phyloP scores from a whole-genome alignment of 1,140 invertebrate genomes.

The Nebria ingens region DNA sequence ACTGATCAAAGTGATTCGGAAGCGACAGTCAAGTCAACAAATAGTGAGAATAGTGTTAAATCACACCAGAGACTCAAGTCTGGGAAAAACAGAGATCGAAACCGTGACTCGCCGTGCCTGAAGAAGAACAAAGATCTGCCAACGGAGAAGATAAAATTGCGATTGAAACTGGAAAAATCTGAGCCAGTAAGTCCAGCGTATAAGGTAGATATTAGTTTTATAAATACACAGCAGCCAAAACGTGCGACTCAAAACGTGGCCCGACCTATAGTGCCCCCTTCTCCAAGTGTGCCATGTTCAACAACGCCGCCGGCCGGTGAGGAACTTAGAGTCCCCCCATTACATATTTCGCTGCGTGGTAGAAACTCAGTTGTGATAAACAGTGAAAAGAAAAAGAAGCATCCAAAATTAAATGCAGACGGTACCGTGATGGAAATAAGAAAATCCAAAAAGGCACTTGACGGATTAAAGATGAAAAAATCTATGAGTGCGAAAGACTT shows the following conservation, averaged over 20 bases:
- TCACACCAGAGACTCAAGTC: conserved; percentile 36
- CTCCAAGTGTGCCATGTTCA: conserved; percentile 15
- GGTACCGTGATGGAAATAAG: conserved; percentile 22
- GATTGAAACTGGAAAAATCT: conserved; percentile 71
- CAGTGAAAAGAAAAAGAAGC: conserved; percentile 60
- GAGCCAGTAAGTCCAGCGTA: conserved; percentile 66
- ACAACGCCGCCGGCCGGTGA: conserved; percentile 38
- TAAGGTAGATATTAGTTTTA: conserved; percentile 69
- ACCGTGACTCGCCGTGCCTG: conserved; percentile 27
- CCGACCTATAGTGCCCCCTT: conserved; percentile 1
- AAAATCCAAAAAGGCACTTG: conserved; percentile 37
- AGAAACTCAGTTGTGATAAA: conserved; percentile 81
- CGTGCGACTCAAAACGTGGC: conserved; percentile 31
- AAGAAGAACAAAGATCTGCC: conserved; percentile 31
- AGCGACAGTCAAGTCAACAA: conserved; percentile 43
- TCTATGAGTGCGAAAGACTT: conserved; percentile 4
- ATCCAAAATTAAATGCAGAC: conserved; percentile 26
- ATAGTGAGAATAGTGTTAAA: conserved; percentile 39
- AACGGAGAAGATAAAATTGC: conserved; percentile 71
- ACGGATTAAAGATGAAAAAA: neutral
- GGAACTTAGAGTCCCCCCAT: conserved; percentile 73
- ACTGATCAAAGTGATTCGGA: conserved; percentile 54
- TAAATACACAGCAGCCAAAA: conserved; percentile 42
- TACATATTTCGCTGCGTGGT: conserved; percentile 79
- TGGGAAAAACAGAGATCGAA: conserved; percentile 24